Evolutionary conservation across 53 echinoderm and acorn worm species (phyloP).

Genomic region (Antedon mediterranea): DNA sequence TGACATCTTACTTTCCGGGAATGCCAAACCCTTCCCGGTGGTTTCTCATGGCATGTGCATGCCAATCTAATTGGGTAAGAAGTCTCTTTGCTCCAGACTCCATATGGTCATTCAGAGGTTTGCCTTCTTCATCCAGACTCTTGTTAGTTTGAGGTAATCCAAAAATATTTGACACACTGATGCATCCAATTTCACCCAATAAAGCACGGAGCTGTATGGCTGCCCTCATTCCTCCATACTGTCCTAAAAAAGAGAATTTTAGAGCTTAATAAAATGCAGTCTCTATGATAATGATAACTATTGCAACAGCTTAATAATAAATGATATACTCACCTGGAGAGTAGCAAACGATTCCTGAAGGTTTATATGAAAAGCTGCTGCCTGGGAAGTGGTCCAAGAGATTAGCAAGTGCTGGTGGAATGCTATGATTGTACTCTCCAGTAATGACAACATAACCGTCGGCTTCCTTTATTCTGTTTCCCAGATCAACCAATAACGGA

Average conservation of each 20-base stretch:
- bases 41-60: constrained; percentile 72
- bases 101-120: constrained; percentile 58
- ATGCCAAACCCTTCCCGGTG: constrained; percentile 45
- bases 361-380: constrained; percentile 61
- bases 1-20: constrained; percentile 11
- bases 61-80: constrained; percentile 69
- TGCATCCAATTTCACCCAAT: constrained; percentile 73
- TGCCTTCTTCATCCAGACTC: constrained; percentile 40
- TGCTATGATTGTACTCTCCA: constrained; percentile 91
- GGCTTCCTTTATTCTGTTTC: constrained; percentile 49
- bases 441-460: constrained; percentile 71
- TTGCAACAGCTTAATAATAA: no score
- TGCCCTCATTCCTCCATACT: constrained; percentile 78
- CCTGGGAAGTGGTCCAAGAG: constrained; percentile 79
- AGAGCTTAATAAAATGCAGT: no score
- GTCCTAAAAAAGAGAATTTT: no score
- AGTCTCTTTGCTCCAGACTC: constrained; percentile 53
- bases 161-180: constrained; percentile 84
- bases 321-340: constrained; percentile 48
- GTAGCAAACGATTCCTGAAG: constrained; percentile 92
- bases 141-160: constrained; percentile 50
- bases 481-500: constrained; percentile 20
- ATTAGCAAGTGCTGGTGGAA: constrained; percentile 78
- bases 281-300: no score
- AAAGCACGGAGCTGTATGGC: constrained; percentile 85